Percentiles rank a stretch among this genome's conserved stretches.
Conservation (phyloP, 2,113 vertebrate species). For the Pseudopipra pipra region DNA sequence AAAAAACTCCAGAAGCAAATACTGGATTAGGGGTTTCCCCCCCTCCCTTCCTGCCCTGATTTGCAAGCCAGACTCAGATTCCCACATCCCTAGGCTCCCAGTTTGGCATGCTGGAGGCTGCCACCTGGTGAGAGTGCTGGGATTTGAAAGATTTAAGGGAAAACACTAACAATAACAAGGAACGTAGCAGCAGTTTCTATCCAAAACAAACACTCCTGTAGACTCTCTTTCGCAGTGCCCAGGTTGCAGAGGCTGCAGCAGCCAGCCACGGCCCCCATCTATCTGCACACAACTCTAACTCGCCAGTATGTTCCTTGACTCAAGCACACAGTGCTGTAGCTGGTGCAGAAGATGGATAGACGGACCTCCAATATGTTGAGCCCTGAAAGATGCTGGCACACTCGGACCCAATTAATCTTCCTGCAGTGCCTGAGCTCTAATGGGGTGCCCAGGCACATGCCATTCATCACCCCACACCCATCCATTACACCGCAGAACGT, state of each 20-base stretch:
- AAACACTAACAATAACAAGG: not conserved
- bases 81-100: not conserved
- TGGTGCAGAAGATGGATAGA: conserved; percentile 40
- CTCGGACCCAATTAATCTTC: conserved; percentile 61
- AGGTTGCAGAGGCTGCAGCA: not conserved
- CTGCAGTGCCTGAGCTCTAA: conserved; percentile 28
- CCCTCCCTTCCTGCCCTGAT: not conserved
- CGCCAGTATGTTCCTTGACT: not conserved
- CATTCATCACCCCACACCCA: conserved; percentile 66
- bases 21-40: rapidly evolving
- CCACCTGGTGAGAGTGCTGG: not conserved
- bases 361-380: conserved; percentile 1
- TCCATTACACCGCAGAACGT: conserved; percentile 57
- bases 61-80: not conserved
- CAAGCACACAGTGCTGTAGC: not conserved
- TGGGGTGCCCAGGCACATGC: not conserved
- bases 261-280: not conserved
- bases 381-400: conserved; percentile 51
- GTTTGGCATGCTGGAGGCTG: not conserved
- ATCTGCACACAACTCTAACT: not conserved
- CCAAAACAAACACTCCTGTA: rapidly evolving
- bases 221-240: not conserved
- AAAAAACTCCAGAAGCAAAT: not conserved
- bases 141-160: not conserved
- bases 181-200: rapidly evolving